Evolutionary conservation across 2,113 vertebrate genomes (phyloP).

Genomic region (Genyomyrus donnyi): DNA sequence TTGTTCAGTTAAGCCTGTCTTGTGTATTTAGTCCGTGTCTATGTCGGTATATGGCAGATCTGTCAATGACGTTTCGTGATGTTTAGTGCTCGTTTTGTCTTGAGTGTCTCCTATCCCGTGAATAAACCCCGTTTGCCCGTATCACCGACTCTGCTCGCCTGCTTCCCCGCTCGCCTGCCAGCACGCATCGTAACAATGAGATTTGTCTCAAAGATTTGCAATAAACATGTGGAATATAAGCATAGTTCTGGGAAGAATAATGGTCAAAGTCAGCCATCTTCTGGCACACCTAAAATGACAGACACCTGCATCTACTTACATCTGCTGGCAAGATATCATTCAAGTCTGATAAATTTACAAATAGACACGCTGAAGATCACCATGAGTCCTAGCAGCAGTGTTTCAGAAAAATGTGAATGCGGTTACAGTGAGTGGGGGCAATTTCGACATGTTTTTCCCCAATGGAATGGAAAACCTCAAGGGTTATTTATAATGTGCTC

Average conservation of each 20-base stretch:
- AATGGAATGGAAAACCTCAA: too few relatives aligned
- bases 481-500: background rate
- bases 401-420: background rate
- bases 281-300: background rate
- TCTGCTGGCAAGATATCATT: background rate
- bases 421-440: background rate
- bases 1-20: too few relatives aligned
- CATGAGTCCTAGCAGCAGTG: background rate
- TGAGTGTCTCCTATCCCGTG: too few relatives aligned
- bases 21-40: too few relatives aligned
- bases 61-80: too few relatives aligned
- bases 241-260: background rate
- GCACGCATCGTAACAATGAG: background rate
- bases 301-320: background rate
- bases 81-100: too few relatives aligned
- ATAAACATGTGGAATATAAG: background rate
- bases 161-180: too few relatives aligned
- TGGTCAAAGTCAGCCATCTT: background rate
- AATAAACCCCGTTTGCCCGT: too few relatives aligned
- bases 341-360: background rate
- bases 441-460: background rate
- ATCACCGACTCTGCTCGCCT: too few relatives aligned
- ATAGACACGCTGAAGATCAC: background rate
- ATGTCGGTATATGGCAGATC: too few relatives aligned
- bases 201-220: background rate